Conservation (phyloP, 2,113 vertebrate species). For the Syngnathoides biaculeatus region DNA sequence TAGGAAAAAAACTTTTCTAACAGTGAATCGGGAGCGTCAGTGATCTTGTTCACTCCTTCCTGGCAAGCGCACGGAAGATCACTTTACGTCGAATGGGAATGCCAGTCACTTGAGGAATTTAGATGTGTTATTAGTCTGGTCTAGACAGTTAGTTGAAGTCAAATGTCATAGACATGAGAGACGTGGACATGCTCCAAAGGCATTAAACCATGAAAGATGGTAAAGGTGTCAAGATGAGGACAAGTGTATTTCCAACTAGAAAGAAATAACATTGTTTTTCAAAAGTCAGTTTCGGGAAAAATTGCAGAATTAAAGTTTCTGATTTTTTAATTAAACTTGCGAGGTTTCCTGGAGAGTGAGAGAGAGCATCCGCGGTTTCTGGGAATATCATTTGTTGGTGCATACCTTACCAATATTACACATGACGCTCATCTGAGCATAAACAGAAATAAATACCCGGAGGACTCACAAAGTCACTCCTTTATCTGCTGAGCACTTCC, state of each 20-base stretch:
- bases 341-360: constrained; percentile 54
- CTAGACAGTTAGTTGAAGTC: constrained; percentile 59
- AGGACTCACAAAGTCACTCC: constrained; percentile 66
- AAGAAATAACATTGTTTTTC: constrained; percentile 1
- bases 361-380: constrained; percentile 58
- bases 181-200: constrained; percentile 43
- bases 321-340: constrained; percentile 44
- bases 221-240: constrained; percentile 29
- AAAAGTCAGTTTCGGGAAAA: not conserved
- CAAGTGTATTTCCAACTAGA: constrained; percentile 9
- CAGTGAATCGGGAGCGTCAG: constrained; percentile 34
- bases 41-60: constrained; percentile 51
- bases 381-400: constrained; percentile 67
- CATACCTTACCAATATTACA: constrained; percentile 65
- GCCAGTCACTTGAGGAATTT: constrained; percentile 63
- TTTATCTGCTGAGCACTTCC: constrained; percentile 64
- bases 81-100: constrained; percentile 65
- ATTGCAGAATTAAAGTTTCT: not conserved
- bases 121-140: constrained; percentile 63
- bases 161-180: constrained; percentile 56
- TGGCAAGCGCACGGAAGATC: constrained; percentile 54
- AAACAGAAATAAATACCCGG: constrained; percentile 61
- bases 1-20: constrained; percentile 34
- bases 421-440: constrained; percentile 55
- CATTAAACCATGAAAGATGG: constrained; percentile 25